Conservation (phyloP, 1,140 invertebrate genomes). For the Monochamus saltuarius region DNA sequence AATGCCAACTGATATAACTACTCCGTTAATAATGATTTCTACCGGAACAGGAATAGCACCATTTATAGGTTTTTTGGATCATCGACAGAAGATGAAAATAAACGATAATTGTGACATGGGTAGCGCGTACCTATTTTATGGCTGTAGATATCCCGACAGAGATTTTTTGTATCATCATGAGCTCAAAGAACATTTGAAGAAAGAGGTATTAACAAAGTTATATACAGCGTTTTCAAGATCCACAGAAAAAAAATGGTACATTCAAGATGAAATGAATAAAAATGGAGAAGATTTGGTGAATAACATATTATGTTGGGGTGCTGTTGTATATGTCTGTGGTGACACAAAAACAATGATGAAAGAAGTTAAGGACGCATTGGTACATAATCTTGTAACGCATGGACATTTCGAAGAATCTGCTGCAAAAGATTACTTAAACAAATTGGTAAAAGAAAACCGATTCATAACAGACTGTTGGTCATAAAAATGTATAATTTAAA, state of each 20-base stretch:
- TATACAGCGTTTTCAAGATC: conserved; percentile 68
- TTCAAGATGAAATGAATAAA: conserved; percentile 62
- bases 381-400: conserved; percentile 33
- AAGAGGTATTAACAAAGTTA: conserved; percentile 58
- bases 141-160: conserved; percentile 66
- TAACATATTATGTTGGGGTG: conserved; percentile 58
- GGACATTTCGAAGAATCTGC: not conserved
- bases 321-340: conserved; percentile 75
- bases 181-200: conserved; percentile 56
- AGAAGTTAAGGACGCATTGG: conserved; percentile 63
- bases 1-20: conserved; percentile 55
- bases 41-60: conserved; percentile 83
- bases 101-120: conserved; percentile 43
- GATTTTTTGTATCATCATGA: conserved; percentile 66
- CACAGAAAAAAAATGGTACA: conserved; percentile 56
- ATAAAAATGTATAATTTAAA: conserved; percentile 1
- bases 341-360: conserved; percentile 73
- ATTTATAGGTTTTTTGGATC: conserved; percentile 68
- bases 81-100: conserved; percentile 47
- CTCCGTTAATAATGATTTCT: conserved; percentile 74
- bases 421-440: conserved; percentile 12
- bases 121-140: conserved; percentile 69
- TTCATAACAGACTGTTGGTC: conserved; percentile 21
- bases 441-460: conserved; percentile 15
- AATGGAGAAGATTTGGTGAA: conserved; percentile 59